These are phyloP conservation scores for Gambusia holbrooki DNA, from an alignment of 2,113 vertebrate genomes.

Conservation along the genomic window DNA sequence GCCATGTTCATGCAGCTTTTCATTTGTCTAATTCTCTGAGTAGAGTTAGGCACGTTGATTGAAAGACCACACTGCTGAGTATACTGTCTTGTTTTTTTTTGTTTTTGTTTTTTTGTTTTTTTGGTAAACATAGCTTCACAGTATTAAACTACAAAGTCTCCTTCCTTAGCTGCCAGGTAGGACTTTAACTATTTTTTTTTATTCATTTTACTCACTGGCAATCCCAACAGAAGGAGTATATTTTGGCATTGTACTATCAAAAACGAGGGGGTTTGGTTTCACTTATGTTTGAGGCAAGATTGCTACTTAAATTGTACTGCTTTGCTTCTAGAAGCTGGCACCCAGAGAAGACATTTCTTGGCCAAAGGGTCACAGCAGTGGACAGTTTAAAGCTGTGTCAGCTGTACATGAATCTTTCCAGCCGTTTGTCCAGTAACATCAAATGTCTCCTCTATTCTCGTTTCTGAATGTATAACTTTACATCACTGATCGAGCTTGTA, in stretches of 20 bases:
- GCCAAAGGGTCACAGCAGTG: conserved; percentile 43
- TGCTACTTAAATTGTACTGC: conserved; percentile 40
- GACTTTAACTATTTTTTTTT: conserved; percentile 3
- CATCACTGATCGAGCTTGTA: neutral
- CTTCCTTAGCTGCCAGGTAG: conserved; percentile 33
- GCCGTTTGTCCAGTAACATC: conserved; percentile 56
- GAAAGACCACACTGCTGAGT: conserved; percentile 52
- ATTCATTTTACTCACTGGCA: conserved; percentile 5
- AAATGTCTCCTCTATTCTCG: conserved; percentile 3
- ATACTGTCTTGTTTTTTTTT: conserved; percentile 9
- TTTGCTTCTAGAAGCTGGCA: conserved; percentile 28
- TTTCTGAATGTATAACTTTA: neutral
- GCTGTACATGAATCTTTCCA: conserved; percentile 60
- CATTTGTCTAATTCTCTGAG: conserved; percentile 76
- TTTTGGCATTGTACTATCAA: conserved; percentile 34
- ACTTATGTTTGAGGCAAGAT: conserved; percentile 11
- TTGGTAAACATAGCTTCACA: conserved; percentile 20
- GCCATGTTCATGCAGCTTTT: conserved; percentile 58
- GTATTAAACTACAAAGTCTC: conserved; percentile 29
- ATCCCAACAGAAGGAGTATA: conserved; percentile 1
- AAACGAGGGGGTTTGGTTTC: conserved; percentile 44
- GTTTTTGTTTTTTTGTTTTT: neutral
- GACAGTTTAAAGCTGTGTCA: conserved; percentile 53
- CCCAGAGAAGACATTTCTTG: conserved; percentile 42
- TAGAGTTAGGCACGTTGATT: conserved; percentile 59